phyloP scores from a whole-genome alignment of 2,113 vertebrate genomes.

The Atlantisia rogersi region DNA sequence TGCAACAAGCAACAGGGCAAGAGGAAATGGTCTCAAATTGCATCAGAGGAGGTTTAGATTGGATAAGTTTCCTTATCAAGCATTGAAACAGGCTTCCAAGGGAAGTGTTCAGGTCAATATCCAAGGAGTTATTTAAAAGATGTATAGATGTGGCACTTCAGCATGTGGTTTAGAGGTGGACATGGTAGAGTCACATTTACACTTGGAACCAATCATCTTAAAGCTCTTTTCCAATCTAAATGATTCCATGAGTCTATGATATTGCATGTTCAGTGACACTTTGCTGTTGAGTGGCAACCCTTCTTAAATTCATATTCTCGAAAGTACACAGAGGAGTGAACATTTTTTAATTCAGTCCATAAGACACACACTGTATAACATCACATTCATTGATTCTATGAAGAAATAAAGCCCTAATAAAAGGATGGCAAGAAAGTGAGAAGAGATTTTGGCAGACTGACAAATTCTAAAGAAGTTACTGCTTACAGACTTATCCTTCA shows the following conservation, averaged over 20 bases:
- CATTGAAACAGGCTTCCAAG: neutral
- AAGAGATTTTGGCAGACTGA: neutral
- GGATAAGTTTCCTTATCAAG: neutral
- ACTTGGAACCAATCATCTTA: fast-evolving
- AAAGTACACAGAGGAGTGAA: neutral
- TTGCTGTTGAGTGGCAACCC: neutral
- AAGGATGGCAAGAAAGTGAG: neutral
- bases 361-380: neutral
- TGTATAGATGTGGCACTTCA: fast-evolving
- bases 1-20: fast-evolving
- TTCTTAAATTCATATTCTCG: neutral
- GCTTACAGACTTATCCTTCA: neutral
- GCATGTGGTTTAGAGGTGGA: neutral
- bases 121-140: neutral
- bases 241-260: neutral
- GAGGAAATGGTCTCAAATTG: neutral
- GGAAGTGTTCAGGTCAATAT: neutral
- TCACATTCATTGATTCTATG: neutral
- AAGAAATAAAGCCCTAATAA: neutral
- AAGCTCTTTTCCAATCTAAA: neutral
- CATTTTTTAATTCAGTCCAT: neutral
- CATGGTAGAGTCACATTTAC: fast-evolving
- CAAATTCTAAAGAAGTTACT: neutral
- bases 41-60: fast-evolving
- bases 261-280: neutral